Conservation (phyloP, 2,797 vertebrate species). For the Chiloscyllium punctatum region DNA sequence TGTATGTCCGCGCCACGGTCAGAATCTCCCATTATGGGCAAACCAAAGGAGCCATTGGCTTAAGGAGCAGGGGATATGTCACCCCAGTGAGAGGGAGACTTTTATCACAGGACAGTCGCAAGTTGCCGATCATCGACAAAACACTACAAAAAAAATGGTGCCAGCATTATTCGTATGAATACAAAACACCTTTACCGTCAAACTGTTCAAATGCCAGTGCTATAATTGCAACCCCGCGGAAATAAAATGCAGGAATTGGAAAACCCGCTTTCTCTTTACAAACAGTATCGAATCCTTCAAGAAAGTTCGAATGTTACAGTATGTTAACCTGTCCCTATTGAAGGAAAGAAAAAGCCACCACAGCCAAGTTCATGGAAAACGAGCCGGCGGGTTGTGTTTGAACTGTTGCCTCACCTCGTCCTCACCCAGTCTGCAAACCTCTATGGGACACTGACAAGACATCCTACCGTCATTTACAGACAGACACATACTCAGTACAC, state of each 20-base stretch:
- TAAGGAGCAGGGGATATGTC: not conserved
- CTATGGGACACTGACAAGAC: not conserved
- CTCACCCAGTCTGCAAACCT: not conserved
- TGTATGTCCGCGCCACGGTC: slow-evolving; percentile 25
- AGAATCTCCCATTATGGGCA: not conserved
- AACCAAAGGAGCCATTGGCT: not conserved
- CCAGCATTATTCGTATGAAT: not conserved
- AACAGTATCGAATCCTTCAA: not conserved
- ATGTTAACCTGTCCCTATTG: not conserved
- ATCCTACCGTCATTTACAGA: not conserved
- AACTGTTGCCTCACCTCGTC: not conserved
- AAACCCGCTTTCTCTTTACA: not conserved
- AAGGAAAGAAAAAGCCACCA: not conserved
- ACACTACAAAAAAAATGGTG: not conserved
- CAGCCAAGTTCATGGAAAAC: not conserved
- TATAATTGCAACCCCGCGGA: not conserved
- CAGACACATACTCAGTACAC: not conserved
- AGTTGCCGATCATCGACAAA: not conserved
- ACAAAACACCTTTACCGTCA: not conserved
- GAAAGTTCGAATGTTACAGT: not conserved
- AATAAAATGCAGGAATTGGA: not conserved
- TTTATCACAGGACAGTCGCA: not conserved
- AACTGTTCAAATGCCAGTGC: not conserved
- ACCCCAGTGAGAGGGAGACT: not conserved
- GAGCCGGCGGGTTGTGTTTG: not conserved